Conservation (phyloP, 2,113 vertebrate genomes). For the Emydocephalus ijimae region DNA sequence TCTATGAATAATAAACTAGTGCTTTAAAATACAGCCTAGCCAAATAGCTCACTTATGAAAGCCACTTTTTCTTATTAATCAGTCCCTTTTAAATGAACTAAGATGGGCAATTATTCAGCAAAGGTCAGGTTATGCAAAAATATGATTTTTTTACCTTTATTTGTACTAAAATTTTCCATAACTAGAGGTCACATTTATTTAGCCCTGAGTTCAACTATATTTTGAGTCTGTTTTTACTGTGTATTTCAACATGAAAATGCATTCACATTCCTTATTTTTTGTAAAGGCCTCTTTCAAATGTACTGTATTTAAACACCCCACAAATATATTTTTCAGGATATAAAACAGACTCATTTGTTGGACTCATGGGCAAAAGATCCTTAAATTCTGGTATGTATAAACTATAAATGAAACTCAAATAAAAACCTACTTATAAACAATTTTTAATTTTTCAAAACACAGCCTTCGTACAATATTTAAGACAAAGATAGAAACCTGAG, state of each 20-base stretch:
- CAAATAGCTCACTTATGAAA: background rate
- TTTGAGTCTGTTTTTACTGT: background rate
- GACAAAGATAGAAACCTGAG: background rate
- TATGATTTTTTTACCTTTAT: rapidly evolving
- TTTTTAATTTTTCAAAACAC: conserved; percentile 18
- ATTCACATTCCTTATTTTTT: background rate
- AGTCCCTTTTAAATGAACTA: background rate
- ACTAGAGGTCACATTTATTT: background rate
- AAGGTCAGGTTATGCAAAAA: background rate
- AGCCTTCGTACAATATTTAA: background rate
- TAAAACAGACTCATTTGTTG: conserved; percentile 87
- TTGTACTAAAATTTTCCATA: background rate
- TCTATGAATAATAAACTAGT: background rate
- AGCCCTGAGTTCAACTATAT: background rate
- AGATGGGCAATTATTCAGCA: background rate
- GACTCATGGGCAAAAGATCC: conserved; percentile 90
- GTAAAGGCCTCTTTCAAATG: conserved; percentile 46
- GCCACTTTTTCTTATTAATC: background rate
- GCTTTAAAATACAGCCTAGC: background rate
- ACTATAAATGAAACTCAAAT: conserved; percentile 18
- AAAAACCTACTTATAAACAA: conserved; percentile 41
- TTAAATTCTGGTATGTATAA: conserved; percentile 86
- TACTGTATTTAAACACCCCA: conserved; percentile 66
- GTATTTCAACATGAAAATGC: background rate
- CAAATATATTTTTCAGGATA: conserved; percentile 80